Evolutionary conservation across 2,888 invertebrate species (phyloP).

Genomic region (Epinotia demarniana): DNA sequence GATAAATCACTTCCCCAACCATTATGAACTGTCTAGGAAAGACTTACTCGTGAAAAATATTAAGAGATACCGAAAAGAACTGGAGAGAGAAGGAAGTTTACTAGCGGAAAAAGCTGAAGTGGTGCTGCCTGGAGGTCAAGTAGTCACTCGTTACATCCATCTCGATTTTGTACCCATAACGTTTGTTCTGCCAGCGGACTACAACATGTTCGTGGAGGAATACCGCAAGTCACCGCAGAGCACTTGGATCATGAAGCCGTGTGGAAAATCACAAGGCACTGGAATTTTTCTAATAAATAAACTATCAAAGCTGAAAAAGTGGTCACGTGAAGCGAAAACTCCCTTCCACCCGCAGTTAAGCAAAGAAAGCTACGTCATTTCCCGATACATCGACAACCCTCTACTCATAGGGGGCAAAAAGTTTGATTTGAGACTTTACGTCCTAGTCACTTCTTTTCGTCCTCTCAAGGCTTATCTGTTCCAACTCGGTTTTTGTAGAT

Average conservation of each 20-base stretch:
- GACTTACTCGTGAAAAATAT: constrained; percentile 98
- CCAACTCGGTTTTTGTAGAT: constrained; percentile 96
- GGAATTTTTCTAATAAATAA: constrained; percentile 98
- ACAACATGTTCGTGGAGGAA: constrained; percentile 98
- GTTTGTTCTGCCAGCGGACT: constrained; percentile 97
- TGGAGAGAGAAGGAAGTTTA: constrained; percentile 95
- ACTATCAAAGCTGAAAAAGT: constrained; percentile 95
- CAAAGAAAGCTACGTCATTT: constrained; percentile 97
- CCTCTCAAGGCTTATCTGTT: constrained; percentile 97
- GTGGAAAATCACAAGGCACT: constrained; percentile 97
- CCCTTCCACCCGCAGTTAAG: constrained; percentile 92
- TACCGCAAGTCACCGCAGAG: constrained; percentile 97
- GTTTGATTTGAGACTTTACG: constrained; percentile 96
- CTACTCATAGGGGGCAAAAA: constrained; percentile 97
- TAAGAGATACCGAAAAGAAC: constrained; percentile 95
- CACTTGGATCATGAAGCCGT: constrained; percentile 99
- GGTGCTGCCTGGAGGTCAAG: constrained; percentile 84
- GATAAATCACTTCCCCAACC: constrained; percentile 96
- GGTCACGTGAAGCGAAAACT: constrained; percentile 94
- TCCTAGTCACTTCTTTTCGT: constrained; percentile 96
- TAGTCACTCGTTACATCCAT: constrained; percentile 89
- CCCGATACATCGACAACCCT: constrained; percentile 98
- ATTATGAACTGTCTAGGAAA: constrained; percentile 97
- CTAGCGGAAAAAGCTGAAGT: constrained; percentile 90
- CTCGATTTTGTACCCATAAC: constrained; percentile 97